These are phyloP conservation scores for Cecidostiba fungosa DNA, from an alignment of 2,888 invertebrate species.

Conservation along the genomic window DNA sequence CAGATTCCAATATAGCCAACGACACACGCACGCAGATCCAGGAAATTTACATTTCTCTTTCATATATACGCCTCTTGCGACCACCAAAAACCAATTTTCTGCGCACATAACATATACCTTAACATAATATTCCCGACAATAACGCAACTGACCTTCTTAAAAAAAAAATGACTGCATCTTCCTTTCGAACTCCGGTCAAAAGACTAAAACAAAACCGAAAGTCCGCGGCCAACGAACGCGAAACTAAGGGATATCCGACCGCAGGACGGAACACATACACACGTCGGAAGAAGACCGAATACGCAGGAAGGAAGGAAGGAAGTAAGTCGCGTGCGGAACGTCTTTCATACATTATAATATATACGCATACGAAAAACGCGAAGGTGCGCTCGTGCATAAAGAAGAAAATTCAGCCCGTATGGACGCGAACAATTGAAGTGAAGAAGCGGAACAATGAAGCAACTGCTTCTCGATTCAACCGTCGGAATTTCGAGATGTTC, in stretches of 20 bases:
- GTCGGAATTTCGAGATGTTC: not conserved
- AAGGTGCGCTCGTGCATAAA: conserved; percentile 28
- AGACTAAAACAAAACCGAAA: conserved; percentile 25
- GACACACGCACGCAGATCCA: not conserved
- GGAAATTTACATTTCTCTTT: conserved; percentile 1
- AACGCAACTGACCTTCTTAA: conserved; percentile 22
- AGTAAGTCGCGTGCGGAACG: conserved; percentile 59
- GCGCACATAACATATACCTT: not conserved
- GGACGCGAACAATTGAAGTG: conserved; percentile 64
- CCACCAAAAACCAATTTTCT: conserved; percentile 7
- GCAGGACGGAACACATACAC: not conserved
- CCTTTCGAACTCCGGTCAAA: conserved; percentile 29
- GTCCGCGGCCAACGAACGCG: conserved; percentile 29
- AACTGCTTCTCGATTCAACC: not conserved
- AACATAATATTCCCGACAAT: not conserved
- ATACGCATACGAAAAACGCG: conserved; percentile 7
- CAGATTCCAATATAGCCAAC: not conserved
- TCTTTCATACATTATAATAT: conserved; percentile 4
- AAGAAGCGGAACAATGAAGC: conserved; percentile 63
- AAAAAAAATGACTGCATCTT: conserved; percentile 3
- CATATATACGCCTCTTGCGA: not conserved
- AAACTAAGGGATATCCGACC: conserved; percentile 52
- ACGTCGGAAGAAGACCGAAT: conserved; percentile 45
- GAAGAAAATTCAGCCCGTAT: conserved; percentile 46
- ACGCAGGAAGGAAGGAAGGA: conserved; percentile 59